phyloP scores from a whole-genome alignment of 2,113 vertebrate genomes.

The Rhea americana region DNA sequence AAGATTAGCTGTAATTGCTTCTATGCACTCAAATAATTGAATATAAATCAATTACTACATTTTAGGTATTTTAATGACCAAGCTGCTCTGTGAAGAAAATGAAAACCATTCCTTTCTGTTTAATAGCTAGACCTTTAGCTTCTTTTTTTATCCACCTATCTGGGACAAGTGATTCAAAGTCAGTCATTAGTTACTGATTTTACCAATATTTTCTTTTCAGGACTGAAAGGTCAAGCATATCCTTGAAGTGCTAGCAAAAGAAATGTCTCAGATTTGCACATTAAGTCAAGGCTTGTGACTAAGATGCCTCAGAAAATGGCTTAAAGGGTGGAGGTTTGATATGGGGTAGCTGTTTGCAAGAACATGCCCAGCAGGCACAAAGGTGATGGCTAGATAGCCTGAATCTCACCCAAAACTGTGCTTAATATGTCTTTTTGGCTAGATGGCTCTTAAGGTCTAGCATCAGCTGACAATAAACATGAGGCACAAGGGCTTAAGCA shows the following conservation, averaged over 20 bases:
- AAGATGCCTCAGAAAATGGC: slow-evolving; percentile 10
- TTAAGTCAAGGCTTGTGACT: slow-evolving; percentile 33
- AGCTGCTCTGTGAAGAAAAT: background rate
- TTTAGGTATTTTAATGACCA: slow-evolving; percentile 24
- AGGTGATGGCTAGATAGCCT: background rate
- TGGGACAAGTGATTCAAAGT: slow-evolving; percentile 37
- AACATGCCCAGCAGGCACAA: background rate
- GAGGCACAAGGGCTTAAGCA: background rate
- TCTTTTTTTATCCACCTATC: slow-evolving; percentile 29
- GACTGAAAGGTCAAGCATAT: slow-evolving; percentile 58
- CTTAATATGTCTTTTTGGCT: background rate
- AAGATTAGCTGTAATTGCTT: slow-evolving; percentile 44
- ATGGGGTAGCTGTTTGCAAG: background rate
- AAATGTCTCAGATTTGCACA: slow-evolving; percentile 30
- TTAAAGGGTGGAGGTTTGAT: slow-evolving; percentile 6
- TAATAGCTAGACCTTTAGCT: slow-evolving; percentile 56
- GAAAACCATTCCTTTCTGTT: slow-evolving; percentile 5
- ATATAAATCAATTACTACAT: slow-evolving; percentile 55
- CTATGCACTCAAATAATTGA: slow-evolving; percentile 44
- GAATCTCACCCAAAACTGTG: background rate
- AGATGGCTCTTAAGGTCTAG: background rate
- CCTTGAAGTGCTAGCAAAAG: slow-evolving; percentile 41
- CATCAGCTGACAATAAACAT: background rate
- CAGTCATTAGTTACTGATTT: slow-evolving; percentile 49
- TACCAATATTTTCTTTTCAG: slow-evolving; percentile 58